Evolutionary conservation across 2,113 vertebrate species (phyloP).

Genomic region (Trematocara macrostoma): DNA sequence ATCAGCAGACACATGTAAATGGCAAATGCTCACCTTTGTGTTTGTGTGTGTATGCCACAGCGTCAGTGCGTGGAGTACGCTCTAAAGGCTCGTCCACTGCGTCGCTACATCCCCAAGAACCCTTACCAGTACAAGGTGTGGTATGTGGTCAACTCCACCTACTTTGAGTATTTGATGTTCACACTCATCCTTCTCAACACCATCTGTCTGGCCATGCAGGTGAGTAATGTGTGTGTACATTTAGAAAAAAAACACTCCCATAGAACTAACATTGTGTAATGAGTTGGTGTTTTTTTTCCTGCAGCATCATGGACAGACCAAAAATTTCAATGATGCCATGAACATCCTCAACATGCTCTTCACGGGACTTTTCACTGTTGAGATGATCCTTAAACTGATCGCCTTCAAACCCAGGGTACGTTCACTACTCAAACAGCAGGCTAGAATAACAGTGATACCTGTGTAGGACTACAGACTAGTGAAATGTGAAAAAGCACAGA

Average conservation of each 20-base stretch:
- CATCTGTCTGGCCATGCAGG: slow-evolving; percentile 99
- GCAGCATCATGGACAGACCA: slow-evolving; percentile 96
- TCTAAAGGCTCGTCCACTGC: slow-evolving; percentile 89
- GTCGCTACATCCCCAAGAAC: slow-evolving; percentile 98
- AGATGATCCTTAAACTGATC: slow-evolving; percentile 99
- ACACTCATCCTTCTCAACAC: slow-evolving; percentile 98
- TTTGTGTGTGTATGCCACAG: slow-evolving; percentile 61
- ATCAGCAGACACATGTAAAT: background rate
- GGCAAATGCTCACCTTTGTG: background rate
- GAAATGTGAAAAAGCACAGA: background rate
- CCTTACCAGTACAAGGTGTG: slow-evolving; percentile 99
- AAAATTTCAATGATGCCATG: slow-evolving; percentile 94
- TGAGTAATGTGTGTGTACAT: slow-evolving; percentile 52
- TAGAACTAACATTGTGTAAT: background rate
- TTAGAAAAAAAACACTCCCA: background rate
- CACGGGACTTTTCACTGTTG: slow-evolving; percentile 98
- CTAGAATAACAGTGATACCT: background rate
- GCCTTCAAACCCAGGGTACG: slow-evolving; percentile 99
- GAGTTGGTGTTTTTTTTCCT: background rate
- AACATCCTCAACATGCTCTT: slow-evolving; percentile 99
- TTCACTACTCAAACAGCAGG: background rate
- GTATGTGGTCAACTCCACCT: slow-evolving; percentile 99
- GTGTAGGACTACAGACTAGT: background rate
- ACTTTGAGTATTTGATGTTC: slow-evolving; percentile 99
- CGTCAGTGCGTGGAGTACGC: slow-evolving; percentile 98